A percentile compares a stretch with the other conserved stretches of the same genome.
Conservation (phyloP, 1,140 invertebrate genomes). For the Cydia pomonella region DNA sequence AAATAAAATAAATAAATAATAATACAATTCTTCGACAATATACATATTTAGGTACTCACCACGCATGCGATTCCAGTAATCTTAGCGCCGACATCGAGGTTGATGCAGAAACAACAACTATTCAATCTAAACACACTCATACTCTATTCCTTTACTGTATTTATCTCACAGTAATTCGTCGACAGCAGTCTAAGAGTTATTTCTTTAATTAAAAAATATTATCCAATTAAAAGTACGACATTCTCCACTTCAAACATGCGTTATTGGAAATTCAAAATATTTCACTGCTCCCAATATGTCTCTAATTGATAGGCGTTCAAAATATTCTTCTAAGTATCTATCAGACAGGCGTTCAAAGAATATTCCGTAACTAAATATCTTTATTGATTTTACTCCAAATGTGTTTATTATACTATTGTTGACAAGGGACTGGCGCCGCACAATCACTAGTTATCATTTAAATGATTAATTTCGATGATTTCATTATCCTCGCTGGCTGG, state of each 20-base stretch:
- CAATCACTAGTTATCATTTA: slow-evolving; percentile 13
- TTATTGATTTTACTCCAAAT: neutral
- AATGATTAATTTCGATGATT: slow-evolving; percentile 25
- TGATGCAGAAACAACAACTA: slow-evolving; percentile 57
- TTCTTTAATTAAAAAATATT: too few relatives aligned
- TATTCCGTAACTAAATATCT: neutral
- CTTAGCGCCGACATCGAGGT: slow-evolving; percentile 55
- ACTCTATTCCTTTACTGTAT: neutral
- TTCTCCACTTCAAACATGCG: too few relatives aligned
- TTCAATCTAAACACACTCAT: slow-evolving; percentile 53
- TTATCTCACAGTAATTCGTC: too few relatives aligned
- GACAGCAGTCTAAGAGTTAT: too few relatives aligned
- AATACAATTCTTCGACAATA: too few relatives aligned
- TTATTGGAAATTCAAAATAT: too few relatives aligned
- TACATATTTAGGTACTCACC: slow-evolving; percentile 45
- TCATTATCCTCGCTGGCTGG: neutral
- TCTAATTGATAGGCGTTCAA: too few relatives aligned
- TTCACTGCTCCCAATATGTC: too few relatives aligned
- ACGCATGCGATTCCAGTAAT: slow-evolving; percentile 54
- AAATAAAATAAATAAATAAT: too few relatives aligned
- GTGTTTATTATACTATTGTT: neutral
- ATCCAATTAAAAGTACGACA: too few relatives aligned
- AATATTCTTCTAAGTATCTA: neutral
- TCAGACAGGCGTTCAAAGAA: neutral
- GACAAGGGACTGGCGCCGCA: neutral